A percentile compares a stretch with the other conserved stretches of the same genome.
Conservation (phyloP, 1,140 invertebrate genomes). For the Vanessa atalanta region DNA sequence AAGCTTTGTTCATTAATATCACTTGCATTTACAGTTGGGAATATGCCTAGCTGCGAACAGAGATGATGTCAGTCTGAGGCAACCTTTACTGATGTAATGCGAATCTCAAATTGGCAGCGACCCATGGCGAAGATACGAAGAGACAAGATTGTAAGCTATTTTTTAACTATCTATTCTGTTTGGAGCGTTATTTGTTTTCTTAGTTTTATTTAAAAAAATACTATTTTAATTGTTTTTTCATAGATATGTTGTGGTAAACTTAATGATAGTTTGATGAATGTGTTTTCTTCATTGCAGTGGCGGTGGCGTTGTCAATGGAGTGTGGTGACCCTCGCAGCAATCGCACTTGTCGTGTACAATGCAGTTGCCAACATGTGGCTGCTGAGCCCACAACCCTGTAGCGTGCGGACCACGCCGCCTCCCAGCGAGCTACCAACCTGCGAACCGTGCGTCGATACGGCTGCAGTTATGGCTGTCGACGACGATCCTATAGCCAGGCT, state of each 20-base stretch:
- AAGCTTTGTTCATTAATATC: neutral
- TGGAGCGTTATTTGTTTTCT: neutral
- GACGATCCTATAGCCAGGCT: constrained; percentile 81
- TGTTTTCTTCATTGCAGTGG: constrained; percentile 55
- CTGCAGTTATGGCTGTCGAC: constrained; percentile 49
- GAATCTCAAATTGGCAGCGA: constrained; percentile 38
- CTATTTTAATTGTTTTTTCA: neutral
- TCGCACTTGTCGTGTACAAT: constrained; percentile 85
- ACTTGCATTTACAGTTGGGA: neutral
- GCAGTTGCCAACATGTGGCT: constrained; percentile 86
- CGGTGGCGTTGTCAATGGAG: constrained; percentile 86
- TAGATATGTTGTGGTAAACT: no score
- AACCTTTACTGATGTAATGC: constrained; percentile 28
- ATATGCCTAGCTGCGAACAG: neutral
- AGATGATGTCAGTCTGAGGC: neutral
- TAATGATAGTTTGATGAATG: neutral
- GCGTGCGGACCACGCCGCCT: constrained; percentile 46
- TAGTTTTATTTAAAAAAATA: neutral
- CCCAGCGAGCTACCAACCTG: constrained; percentile 55
- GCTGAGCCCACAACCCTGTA: constrained; percentile 76
- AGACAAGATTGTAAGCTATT: constrained; percentile 56
- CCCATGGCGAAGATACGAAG: constrained; percentile 53
- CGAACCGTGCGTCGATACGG: constrained; percentile 72
- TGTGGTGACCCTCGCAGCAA: constrained; percentile 83
- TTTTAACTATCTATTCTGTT: neutral